phyloP scores from a whole-genome alignment of 2,888 invertebrate species.

The Sphaerophoria rueppellii region DNA sequence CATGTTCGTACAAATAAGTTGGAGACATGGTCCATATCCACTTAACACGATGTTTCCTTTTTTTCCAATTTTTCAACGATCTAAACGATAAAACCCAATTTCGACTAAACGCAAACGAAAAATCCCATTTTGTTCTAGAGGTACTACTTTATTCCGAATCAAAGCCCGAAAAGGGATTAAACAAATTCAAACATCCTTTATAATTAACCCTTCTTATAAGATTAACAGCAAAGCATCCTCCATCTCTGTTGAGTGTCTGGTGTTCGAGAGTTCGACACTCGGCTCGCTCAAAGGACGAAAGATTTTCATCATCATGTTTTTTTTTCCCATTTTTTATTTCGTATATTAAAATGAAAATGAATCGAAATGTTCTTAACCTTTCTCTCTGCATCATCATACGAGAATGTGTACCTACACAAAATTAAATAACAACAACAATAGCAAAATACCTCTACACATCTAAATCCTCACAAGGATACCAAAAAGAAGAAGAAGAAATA shows the following conservation, averaged over 20 bases:
- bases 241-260: constrained; percentile 1
- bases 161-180: constrained; percentile 42
- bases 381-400: constrained; percentile 33
- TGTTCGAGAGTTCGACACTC: too few species aligned
- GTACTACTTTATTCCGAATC: not conserved
- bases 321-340: too few species aligned
- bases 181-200: constrained; percentile 56
- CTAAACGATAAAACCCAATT: constrained; percentile 49
- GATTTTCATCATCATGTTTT: constrained; percentile 53
- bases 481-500: not conserved
- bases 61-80: not conserved
- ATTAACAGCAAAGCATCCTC: constrained; percentile 46
- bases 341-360: constrained; percentile 36
- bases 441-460: constrained; percentile 14
- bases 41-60: constrained; percentile 1
- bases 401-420: constrained; percentile 5
- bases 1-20: too few species aligned
- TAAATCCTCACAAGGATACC: not conserved
- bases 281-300: constrained; percentile 47
- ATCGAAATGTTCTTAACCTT: constrained; percentile 72
- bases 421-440: constrained; percentile 20
- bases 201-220: constrained; percentile 45
- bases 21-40: not conserved
- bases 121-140: constrained; percentile 34
- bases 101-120: constrained; percentile 39